Evolutionary conservation across 64 coral and sea anemone species (phyloP), one percentile per base, ranked within the genome.

Genomic region (Stylophora pistillata): DNA sequence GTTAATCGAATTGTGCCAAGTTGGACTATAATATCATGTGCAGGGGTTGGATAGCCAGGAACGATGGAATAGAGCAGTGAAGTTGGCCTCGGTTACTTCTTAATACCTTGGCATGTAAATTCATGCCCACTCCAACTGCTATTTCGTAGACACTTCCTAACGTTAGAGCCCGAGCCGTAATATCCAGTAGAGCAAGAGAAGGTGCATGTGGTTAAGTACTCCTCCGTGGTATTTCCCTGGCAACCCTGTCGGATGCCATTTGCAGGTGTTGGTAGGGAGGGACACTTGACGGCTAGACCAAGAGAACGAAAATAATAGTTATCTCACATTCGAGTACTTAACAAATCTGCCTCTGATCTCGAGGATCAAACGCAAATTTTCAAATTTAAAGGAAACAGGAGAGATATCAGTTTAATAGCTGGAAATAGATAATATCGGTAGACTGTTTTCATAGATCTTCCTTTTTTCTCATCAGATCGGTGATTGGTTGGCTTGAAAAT

Each of bases 41-140:
- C 37, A 41, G 37, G 37, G 37, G 37, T 41, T 41, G 37, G 37
- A 41, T 41, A 2, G 6, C 37, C 37, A 41, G 37, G 37, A 41
- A 6, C 2, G 37, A 41, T 41, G 37, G 37, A 41, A 41, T 41
- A 41, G 37, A 41, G 37, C 2, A 41, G 37, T 6, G 6, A 41
- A 41, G 37, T 41, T 41, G 37, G 37, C 37, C 37, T 41, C 6
- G 37, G 6, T 41, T 6, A 17, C 2, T 64, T 64, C 23, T 9
- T 18, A 64, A 18, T 88, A 88, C 86, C 86, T 76, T 26, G 74
- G 58, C 86, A 88, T 12, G 23, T 34, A 28, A 88, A 77, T 5
- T 88, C 33, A 29, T 88, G 55, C 7, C 86, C 86, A 78, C 86
- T 88, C 86, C 86, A 89, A 37, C 34, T 89, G 52, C 87, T 74